These are phyloP conservation scores for Odocoileus hemionus DNA, from an alignment of 2,113 vertebrate species.

Conservation along the genomic window DNA sequence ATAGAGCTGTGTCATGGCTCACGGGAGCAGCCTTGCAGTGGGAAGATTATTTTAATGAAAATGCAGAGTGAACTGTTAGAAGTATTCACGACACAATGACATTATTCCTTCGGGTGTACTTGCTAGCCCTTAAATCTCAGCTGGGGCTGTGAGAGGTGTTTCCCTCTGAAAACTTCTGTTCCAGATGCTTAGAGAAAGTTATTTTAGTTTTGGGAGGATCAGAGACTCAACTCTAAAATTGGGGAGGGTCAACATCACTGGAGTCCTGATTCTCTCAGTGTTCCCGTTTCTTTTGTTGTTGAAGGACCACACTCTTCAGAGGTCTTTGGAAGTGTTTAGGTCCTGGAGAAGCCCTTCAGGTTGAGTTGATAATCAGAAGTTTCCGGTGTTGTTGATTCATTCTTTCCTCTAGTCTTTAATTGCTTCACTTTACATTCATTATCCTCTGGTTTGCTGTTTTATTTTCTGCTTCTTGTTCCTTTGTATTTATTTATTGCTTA, in stretches of 20 bases:
- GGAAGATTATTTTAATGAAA: background rate
- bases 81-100: background rate
- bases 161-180: background rate
- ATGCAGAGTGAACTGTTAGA: background rate
- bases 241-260: background rate
- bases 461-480: background rate
- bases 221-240: background rate
- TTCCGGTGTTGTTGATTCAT: too few species aligned
- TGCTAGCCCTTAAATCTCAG: background rate
- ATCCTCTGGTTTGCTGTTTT: background rate
- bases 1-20: rapidly evolving
- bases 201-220: background rate
- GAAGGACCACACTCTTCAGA: background rate
- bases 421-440: background rate
- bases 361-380: too few species aligned
- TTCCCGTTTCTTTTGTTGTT: background rate
- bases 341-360: background rate
- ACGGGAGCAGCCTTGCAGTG: background rate
- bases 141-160: background rate
- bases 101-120: background rate
- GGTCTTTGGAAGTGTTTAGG: background rate
- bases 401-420: background rate
- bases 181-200: background rate
- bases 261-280: background rate
- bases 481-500: background rate